Conservation (phyloP, 1,140 invertebrate species). For the Drosophila murphyi region DNA sequence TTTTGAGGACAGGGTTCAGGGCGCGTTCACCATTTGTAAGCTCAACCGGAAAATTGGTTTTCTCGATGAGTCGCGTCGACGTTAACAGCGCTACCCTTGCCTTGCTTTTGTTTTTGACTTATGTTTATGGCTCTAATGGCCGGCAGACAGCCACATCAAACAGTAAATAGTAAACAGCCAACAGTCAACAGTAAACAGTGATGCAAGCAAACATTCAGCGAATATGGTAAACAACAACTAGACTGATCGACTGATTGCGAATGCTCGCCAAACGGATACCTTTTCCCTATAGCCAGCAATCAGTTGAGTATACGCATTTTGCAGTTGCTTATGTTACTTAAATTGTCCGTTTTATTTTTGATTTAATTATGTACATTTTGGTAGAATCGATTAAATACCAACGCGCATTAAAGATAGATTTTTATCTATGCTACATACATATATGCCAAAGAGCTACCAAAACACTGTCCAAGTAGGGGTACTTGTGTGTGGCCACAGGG, state of each 20-base stretch:
- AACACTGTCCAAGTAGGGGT: too few species aligned
- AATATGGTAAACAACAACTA: conserved; percentile 12
- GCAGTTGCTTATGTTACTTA: too few species aligned
- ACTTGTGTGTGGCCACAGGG: not conserved
- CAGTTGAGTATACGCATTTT: too few species aligned
- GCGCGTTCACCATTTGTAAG: conserved; percentile 64
- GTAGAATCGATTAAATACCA: too few species aligned
- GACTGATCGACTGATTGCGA: not conserved
- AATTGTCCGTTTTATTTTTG: too few species aligned
- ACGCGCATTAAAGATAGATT: too few species aligned
- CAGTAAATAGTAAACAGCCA: conserved; percentile 20
- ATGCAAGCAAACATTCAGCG: not conserved
- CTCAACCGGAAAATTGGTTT: conserved; percentile 81
- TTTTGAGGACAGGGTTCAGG: conserved; percentile 60
- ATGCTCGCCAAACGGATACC: not conserved
- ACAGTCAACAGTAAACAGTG: conserved; percentile 23
- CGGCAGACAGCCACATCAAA: conserved; percentile 34
- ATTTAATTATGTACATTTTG: too few species aligned
- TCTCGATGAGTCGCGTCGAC: conserved; percentile 59
- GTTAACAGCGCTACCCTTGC: not conserved
- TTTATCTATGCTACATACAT: too few species aligned
- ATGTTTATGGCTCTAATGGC: conserved; percentile 36
- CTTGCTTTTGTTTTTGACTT: conserved; percentile 43
- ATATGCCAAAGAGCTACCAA: too few species aligned
- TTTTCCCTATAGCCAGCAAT: not conserved